Percentiles rank a stretch among this genome's conserved stretches.
Evolutionary conservation across 2,888 invertebrate genomes (phyloP).

Genomic region (Zeuzera pyrina): DNA sequence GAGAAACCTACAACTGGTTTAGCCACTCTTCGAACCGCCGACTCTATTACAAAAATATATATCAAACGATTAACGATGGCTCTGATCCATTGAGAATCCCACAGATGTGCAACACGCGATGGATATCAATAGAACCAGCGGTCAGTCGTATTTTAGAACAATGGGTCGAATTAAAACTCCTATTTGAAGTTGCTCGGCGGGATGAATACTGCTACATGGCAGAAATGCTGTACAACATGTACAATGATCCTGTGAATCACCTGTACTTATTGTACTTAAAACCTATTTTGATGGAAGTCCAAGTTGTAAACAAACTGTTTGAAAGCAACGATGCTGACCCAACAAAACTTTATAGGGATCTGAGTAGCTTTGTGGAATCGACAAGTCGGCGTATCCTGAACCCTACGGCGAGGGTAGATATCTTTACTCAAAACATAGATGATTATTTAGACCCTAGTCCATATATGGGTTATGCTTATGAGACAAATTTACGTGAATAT

Average conservation of each 20-base stretch:
- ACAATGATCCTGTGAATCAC: not conserved
- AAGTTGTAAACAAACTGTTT: conserved; percentile 6
- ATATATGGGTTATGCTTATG: too few relatives aligned
- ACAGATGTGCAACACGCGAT: not conserved
- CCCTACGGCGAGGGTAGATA: too few relatives aligned
- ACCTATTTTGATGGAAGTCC: not conserved
- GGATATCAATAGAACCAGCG: conserved; percentile 12
- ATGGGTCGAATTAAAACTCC: conserved; percentile 18
- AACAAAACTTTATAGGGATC: too few relatives aligned
- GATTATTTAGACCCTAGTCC: too few relatives aligned
- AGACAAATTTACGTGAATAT: too few relatives aligned
- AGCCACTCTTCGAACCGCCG: conserved; percentile 16
- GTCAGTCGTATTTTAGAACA: conserved; percentile 22
- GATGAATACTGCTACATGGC: conserved; percentile 1
- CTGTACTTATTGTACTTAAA: not conserved
- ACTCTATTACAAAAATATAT: conserved; percentile 12
- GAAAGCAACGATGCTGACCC: too few relatives aligned
- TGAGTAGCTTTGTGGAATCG: too few relatives aligned
- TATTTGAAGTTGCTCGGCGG: conserved; percentile 3
- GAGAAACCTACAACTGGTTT: conserved; percentile 25
- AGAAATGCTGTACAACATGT: not conserved
- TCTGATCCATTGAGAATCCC: not conserved
- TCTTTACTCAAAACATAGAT: too few relatives aligned
- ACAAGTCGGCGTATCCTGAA: too few relatives aligned
- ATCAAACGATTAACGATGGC: not conserved